Conservation (phyloP, 2,888 invertebrate species). For the Eupithecia subfuscata region DNA sequence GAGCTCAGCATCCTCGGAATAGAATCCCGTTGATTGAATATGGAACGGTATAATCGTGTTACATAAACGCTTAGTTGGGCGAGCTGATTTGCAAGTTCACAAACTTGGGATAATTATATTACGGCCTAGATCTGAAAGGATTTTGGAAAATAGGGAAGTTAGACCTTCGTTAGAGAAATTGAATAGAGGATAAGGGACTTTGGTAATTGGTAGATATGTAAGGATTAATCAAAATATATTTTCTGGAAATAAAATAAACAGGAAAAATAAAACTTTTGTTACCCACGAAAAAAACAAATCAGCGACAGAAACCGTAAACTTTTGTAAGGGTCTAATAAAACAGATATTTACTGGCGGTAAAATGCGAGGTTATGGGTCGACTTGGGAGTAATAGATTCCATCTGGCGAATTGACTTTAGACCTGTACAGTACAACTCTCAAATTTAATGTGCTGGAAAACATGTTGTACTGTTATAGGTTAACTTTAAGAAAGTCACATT, state of each 20-base stretch:
- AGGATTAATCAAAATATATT: background rate
- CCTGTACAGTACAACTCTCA: background rate
- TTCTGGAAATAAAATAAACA: background rate
- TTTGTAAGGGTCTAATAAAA: constrained; percentile 11
- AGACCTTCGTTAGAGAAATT: background rate
- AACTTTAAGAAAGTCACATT: background rate
- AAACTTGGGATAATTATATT: constrained; percentile 33
- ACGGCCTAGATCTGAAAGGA: constrained; percentile 19
- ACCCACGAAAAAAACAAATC: constrained; percentile 6
- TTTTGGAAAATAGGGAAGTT: constrained; percentile 11
- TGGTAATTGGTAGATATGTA: background rate
- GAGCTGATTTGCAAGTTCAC: constrained; percentile 13
- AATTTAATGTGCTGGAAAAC: background rate
- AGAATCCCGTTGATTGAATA: constrained; percentile 53
- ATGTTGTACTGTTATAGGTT: background rate
- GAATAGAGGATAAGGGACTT: background rate
- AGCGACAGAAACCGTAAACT: constrained; percentile 3
- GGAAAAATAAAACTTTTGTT: background rate
- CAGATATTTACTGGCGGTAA: background rate
- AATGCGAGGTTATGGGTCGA: background rate
- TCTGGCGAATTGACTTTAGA: background rate
- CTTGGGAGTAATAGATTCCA: constrained; percentile 10
- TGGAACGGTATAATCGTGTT: constrained; percentile 43
- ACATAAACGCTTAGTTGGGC: constrained; percentile 32
- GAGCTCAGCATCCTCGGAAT: constrained; percentile 31